These are phyloP conservation scores for Donacobius atricapilla DNA, from an alignment of 2,113 vertebrate genomes.

Conservation along the genomic window DNA sequence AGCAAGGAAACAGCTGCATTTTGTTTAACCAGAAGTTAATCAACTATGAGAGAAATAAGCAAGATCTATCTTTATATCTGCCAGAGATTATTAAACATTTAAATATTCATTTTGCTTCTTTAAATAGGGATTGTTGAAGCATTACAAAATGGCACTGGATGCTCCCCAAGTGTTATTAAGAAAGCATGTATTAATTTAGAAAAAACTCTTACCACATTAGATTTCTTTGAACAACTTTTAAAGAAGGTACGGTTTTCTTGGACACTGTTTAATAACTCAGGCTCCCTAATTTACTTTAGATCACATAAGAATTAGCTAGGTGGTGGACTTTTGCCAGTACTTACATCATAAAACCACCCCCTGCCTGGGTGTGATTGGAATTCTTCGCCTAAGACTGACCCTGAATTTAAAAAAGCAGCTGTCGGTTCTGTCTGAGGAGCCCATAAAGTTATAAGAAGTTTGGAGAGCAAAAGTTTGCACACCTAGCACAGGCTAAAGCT, in stretches of 20 bases:
- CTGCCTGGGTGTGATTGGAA: constrained; percentile 59
- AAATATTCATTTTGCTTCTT: constrained; percentile 23
- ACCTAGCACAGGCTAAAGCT: neutral
- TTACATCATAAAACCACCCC: constrained; percentile 63
- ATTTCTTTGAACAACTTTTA: constrained; percentile 2
- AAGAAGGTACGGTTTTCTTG: neutral
- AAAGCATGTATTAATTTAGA: neutral
- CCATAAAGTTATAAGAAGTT: constrained; percentile 29
- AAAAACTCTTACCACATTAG: neutral
- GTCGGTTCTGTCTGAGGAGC: constrained; percentile 25
- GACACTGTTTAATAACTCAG: neutral
- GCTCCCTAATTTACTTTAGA: constrained; percentile 21
- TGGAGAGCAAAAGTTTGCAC: neutral
- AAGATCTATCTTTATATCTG: constrained; percentile 30
- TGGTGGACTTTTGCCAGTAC: constrained; percentile 53
- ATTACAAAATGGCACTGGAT: neutral
- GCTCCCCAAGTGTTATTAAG: neutral
- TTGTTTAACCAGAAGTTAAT: constrained; percentile 50
- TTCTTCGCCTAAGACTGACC: constrained; percentile 46
- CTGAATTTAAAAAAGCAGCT: constrained; percentile 42
- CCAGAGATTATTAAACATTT: constrained; percentile 14
- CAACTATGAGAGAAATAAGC: constrained; percentile 23
- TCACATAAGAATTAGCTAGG: constrained; percentile 42
- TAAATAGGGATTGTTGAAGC: neutral
- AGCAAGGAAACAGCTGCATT: constrained; percentile 25